A percentile compares a stretch with the other conserved stretches of the same genome.
These are phyloP conservation scores for Drosophila kepulauana DNA, from an alignment of 1,140 invertebrate genomes.

Conservation along the genomic window DNA sequence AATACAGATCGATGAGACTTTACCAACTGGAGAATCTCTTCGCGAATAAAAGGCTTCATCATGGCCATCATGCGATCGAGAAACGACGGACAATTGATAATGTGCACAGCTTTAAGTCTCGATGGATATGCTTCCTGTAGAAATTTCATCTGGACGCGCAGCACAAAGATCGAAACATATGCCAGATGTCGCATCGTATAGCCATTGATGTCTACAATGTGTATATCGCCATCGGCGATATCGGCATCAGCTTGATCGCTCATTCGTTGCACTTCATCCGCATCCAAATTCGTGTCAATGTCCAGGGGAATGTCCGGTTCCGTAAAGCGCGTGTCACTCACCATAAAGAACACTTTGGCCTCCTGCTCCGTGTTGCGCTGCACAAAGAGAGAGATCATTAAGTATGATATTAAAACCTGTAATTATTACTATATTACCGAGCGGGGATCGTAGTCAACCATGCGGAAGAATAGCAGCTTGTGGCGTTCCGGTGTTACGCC, in stretches of 20 bases:
- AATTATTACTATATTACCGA: slow-evolving; percentile 61
- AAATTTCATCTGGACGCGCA: slow-evolving; percentile 83
- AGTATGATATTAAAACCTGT: not conserved
- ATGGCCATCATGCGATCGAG: slow-evolving; percentile 88
- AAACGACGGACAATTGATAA: slow-evolving; percentile 88
- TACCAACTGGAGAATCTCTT: slow-evolving; percentile 86
- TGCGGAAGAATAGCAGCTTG: slow-evolving; percentile 74
- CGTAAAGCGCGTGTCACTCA: slow-evolving; percentile 88
- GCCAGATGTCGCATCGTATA: slow-evolving; percentile 88
- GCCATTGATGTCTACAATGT: slow-evolving; percentile 89
- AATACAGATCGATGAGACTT: not conserved
- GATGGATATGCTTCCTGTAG: slow-evolving; percentile 90
- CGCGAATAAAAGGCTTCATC: slow-evolving; percentile 88
- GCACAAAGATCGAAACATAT: slow-evolving; percentile 87
- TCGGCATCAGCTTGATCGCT: slow-evolving; percentile 31
- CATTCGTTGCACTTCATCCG: not conserved
- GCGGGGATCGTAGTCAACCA: slow-evolving; percentile 66
- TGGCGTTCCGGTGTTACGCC: slow-evolving; percentile 86
- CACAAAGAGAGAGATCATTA: not conserved
- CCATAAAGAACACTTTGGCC: slow-evolving; percentile 89
- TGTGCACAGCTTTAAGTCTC: slow-evolving; percentile 90
- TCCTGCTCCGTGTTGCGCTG: slow-evolving; percentile 88
- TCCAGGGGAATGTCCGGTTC: slow-evolving; percentile 70
- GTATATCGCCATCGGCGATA: slow-evolving; percentile 87
- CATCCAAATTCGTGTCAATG: slow-evolving; percentile 5